Percentiles rank a stretch among this genome's conserved stretches.
Conservation (phyloP, 2,888 invertebrate species). For the Tromatobia lineatoria region DNA sequence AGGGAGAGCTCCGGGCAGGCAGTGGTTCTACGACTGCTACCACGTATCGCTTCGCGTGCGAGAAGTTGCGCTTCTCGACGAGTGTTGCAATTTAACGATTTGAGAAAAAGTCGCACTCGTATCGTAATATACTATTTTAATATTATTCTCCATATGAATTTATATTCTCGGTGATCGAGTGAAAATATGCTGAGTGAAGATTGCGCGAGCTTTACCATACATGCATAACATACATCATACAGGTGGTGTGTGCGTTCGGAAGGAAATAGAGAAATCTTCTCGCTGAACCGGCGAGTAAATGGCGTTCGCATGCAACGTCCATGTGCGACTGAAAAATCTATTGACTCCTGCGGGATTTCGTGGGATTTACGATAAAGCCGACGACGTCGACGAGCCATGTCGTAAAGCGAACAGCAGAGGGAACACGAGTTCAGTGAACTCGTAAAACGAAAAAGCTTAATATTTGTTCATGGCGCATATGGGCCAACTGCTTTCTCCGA, state of each 20-base stretch:
- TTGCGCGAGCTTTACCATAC: constrained; percentile 18
- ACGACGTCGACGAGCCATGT: constrained; percentile 68
- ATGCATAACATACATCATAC: constrained; percentile 10
- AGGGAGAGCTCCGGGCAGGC: no score
- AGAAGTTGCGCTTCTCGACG: no score
- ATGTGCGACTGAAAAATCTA: constrained; percentile 74
- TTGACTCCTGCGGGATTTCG: constrained; percentile 75
- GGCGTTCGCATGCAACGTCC: constrained; percentile 12
- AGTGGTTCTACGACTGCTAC: no score
- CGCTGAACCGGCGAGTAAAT: constrained; percentile 32
- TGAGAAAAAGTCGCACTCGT: no score
- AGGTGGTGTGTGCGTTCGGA: constrained; percentile 40
- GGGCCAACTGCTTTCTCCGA: constrained; percentile 59
- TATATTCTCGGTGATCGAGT: constrained; percentile 7
- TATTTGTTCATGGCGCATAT: constrained; percentile 71
- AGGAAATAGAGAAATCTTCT: constrained; percentile 56
- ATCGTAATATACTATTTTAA: constrained; percentile 1
- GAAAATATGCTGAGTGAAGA: constrained; percentile 21
- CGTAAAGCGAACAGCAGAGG: constrained; percentile 67
- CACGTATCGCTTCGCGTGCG: no score
- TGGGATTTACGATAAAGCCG: constrained; percentile 78
- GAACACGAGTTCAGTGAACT: constrained; percentile 66
- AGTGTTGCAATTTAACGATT: no score
- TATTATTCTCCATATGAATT: constrained; percentile 13
- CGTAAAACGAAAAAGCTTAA: constrained; percentile 77